phyloP scores from a whole-genome alignment of 2,888 invertebrate genomes.

The Heliconius hortense region DNA sequence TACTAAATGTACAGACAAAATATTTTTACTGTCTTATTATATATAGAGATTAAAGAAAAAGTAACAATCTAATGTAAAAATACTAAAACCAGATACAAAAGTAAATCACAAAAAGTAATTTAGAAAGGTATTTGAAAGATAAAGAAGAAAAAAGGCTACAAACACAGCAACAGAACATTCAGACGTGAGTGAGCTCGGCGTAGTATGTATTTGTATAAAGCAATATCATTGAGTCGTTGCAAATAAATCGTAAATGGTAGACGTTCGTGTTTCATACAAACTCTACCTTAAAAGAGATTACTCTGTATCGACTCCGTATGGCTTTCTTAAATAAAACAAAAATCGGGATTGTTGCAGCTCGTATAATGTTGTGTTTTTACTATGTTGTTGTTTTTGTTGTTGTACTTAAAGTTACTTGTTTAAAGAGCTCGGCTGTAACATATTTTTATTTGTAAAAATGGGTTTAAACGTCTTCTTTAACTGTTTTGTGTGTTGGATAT shows the following conservation, averaged over 20 bases:
- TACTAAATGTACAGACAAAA: too few species aligned
- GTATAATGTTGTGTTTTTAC: slow-evolving; percentile 1
- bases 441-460: background rate
- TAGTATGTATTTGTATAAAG: slow-evolving; percentile 33
- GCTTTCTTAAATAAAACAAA: slow-evolving; percentile 37
- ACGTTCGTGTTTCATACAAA: slow-evolving; percentile 54
- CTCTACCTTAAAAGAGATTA: slow-evolving; percentile 61
- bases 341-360: background rate
- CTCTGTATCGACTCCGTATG: slow-evolving; percentile 53
- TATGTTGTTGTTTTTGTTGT: background rate
- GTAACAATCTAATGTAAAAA: background rate
- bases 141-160: background rate
- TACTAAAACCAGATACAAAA: background rate
- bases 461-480: too few species aligned
- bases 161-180: slow-evolving; percentile 18
- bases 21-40: too few species aligned
- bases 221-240: slow-evolving; percentile 41
- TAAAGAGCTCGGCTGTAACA: background rate
- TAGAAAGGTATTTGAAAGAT: slow-evolving; percentile 3
- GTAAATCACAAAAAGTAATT: background rate
- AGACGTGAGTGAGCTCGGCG: slow-evolving; percentile 16
- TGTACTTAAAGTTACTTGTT: background rate
- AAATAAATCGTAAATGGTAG: slow-evolving; percentile 62
- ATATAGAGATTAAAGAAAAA: too few species aligned
- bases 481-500: background rate